A percentile compares a stretch with the other conserved stretches of the same genome.
Conservation (phyloP, 2,888 invertebrate species). For the Zaprionus lineosus region DNA sequence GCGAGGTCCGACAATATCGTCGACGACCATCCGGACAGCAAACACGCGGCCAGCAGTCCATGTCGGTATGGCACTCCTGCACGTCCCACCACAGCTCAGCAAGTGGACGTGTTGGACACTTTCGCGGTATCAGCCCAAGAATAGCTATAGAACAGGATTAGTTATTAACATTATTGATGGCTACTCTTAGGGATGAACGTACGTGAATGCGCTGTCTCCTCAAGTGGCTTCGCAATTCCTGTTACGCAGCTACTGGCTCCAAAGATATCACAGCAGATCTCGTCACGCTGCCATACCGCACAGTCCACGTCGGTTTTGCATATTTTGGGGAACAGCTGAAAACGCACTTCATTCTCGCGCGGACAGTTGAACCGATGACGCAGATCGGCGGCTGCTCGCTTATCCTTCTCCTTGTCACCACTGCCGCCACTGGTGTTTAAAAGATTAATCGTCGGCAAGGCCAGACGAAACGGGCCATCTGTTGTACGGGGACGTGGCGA, state of each 20-base stretch:
- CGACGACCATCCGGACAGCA: slow-evolving; percentile 89
- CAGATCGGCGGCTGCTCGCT: slow-evolving; percentile 61
- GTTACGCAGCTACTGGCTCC: slow-evolving; percentile 85
- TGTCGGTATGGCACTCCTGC: slow-evolving; percentile 87
- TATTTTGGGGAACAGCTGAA: slow-evolving; percentile 82
- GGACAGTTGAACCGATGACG: slow-evolving; percentile 81
- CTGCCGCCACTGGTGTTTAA: slow-evolving; percentile 22
- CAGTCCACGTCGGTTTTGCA: slow-evolving; percentile 81
- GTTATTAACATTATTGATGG: neutral
- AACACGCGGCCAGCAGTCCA: slow-evolving; percentile 89
- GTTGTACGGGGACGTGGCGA: slow-evolving; percentile 26
- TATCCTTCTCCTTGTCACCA: slow-evolving; percentile 81
- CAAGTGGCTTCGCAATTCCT: slow-evolving; percentile 85
- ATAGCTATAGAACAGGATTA: slow-evolving; percentile 84
- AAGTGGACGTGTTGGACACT: slow-evolving; percentile 87
- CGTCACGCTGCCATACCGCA: slow-evolving; percentile 79
- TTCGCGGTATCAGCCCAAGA: slow-evolving; percentile 88
- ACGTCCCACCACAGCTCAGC: slow-evolving; percentile 89
- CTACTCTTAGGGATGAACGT: slow-evolving; percentile 21
- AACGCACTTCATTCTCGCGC: slow-evolving; percentile 83
- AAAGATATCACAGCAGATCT: slow-evolving; percentile 82
- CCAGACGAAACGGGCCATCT: slow-evolving; percentile 79
- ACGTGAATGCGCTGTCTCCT: slow-evolving; percentile 80
- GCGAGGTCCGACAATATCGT: slow-evolving; percentile 88
- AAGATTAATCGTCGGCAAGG: slow-evolving; percentile 73